Base-by-base conservation (phyloP, 1,140 invertebrate species). In the Helicoverpa armigera region DNA sequence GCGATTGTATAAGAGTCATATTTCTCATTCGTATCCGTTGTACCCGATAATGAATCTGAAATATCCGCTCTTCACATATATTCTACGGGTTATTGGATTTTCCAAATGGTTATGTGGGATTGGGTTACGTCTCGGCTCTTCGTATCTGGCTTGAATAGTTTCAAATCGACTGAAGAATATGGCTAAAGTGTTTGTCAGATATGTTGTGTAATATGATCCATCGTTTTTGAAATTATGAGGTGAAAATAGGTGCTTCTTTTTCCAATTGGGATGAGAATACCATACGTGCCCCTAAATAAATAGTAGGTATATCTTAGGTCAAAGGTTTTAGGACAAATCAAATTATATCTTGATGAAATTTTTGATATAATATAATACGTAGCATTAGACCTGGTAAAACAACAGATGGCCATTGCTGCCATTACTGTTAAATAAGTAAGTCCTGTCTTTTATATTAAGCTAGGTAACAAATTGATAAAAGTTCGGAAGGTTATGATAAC, bases 61-160 rank as follows among this genome's bases (percentile, higher is more conserved):
- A 74, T 73, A 73, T 73, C 23, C 70, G 29, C 54, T 16, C 13
- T 56, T 35, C 31, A 73, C 51, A 56, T 43, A 56, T 73, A 31
- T 35, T 56, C 23, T n/a, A 13, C 51, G n/a, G 50, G 51, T 56
- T 73, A 73, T 73, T 73, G 53, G 70, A 56, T 73, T 73, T 73
- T 12, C 23, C 35, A 35, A 56, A 73, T 35, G 70, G 51, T 56
- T 51, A 14, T 73, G 16, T 31, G 12, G 29, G 29, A 23, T 73
- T 35, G 16, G 13, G 29, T 56, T 56, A 12, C 18, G 14, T 43
- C 10, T 48, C 16, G 48, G 18, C 16, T 70, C 48, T 18, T 43
- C 35, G 35, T 43, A n/a, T 5, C 31, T 65, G 58, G 18, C 58
- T 23, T 18, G 58, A 60, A 60, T 60, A 29, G 56, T 60, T 60